Percentiles rank a stretch among this genome's conserved stretches.
These are phyloP conservation scores for Okapia johnstoni DNA, from an alignment of 2,113 vertebrate genomes.

Conservation along the genomic window DNA sequence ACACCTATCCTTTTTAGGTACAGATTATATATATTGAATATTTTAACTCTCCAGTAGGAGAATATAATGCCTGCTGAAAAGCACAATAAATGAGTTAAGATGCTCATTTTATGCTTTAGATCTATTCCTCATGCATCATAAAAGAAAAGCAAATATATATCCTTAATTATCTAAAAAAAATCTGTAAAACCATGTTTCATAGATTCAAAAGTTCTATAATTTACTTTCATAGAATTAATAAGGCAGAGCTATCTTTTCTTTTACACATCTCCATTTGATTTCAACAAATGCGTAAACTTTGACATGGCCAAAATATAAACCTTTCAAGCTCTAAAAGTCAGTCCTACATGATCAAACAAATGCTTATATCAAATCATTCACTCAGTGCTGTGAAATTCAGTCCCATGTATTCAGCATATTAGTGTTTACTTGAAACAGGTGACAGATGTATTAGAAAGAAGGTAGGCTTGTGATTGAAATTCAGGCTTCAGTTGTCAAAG, in stretches of 20 bases:
- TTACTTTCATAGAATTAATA: neutral
- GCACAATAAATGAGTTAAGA: neutral
- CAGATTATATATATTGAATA: neutral
- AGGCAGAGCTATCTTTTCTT: neutral
- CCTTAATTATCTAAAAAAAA: neutral
- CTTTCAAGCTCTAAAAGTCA: neutral
- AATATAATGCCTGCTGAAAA: neutral
- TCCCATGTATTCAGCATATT: conserved; percentile 15
- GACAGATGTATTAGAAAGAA: conserved; percentile 34
- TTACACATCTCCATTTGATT: neutral
- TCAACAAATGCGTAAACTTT: neutral
- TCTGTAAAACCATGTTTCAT: neutral
- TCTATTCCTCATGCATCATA: neutral
- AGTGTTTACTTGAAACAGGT: conserved; percentile 46
- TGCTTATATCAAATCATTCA: neutral
- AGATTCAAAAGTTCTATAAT: neutral
- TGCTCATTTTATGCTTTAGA: neutral
- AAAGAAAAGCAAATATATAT: neutral
- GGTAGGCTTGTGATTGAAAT: conserved; percentile 15
- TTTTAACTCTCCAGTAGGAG: neutral
- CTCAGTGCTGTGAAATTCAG: neutral
- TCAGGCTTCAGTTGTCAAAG: conserved; percentile 35
- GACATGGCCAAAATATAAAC: neutral
- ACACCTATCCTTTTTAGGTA: neutral
- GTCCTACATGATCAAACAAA: neutral